phyloP scores from a whole-genome alignment of 2,797 vertebrate species.

The Jordanella pulchra region DNA sequence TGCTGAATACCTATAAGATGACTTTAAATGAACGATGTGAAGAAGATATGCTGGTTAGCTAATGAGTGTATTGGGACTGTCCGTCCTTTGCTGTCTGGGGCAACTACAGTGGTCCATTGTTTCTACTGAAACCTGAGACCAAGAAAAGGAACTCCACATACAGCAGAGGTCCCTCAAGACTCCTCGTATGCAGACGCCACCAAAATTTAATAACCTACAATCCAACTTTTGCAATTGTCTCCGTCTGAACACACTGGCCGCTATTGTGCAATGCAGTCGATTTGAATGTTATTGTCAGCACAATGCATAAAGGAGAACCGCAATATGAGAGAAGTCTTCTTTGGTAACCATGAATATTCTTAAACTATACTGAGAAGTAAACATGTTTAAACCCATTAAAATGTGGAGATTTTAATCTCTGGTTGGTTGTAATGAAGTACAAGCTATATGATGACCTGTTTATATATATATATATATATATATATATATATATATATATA shows the following conservation, averaged over 20 bases:
- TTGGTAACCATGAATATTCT: conserved; percentile 12
- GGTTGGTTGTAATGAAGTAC: not conserved
- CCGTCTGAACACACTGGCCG: conserved; percentile 41
- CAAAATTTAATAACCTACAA: conserved; percentile 68
- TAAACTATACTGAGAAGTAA: not conserved
- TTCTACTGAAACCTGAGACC: conserved; percentile 88
- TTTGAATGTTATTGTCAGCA: conserved; percentile 49
- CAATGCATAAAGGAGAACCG: conserved; percentile 35
- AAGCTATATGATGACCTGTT: too few species aligned
- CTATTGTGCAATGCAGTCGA: conserved; percentile 45
- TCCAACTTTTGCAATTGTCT: conserved; percentile 64
- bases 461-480: too few species aligned
- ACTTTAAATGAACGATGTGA: conserved; percentile 29
- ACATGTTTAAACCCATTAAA: not conserved
- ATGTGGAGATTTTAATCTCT: not conserved
- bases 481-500: too few species aligned
- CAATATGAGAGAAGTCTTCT: conserved; percentile 5
- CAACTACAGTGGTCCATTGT: conserved; percentile 86
- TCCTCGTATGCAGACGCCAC: conserved; percentile 67
- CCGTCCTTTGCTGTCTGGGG: conserved; percentile 85
- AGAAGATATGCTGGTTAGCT: conserved; percentile 63
- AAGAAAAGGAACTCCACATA: conserved; percentile 84
- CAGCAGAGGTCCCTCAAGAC: conserved; percentile 69
- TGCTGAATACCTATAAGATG: conserved; percentile 9
- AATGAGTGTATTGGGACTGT: conserved; percentile 89